Evolutionary conservation across 2,888 invertebrate genomes (phyloP).

Genomic region (Chloroclysta siterata): DNA sequence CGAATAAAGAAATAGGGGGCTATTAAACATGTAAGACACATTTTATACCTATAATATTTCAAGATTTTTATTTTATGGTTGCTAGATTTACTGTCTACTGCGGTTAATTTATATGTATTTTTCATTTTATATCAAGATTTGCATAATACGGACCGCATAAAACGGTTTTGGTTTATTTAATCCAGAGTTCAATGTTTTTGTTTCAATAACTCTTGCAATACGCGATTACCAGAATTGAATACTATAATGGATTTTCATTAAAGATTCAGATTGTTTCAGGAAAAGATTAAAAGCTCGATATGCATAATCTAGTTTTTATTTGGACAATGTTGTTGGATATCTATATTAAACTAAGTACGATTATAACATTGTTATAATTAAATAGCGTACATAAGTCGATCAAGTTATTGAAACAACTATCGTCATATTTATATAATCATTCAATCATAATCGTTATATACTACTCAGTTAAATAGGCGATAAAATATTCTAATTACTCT

Average conservation of each 20-base stretch:
- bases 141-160: conserved; percentile 56
- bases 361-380: neutral
- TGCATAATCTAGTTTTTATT: no score
- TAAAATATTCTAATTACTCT: conserved; percentile 30
- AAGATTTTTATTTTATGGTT: conserved; percentile 68
- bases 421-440: conserved; percentile 10
- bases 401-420: conserved; percentile 12
- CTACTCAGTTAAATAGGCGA: conserved; percentile 21
- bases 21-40: conserved; percentile 68
- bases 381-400: neutral
- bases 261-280: no score
- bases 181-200: conserved; percentile 13
- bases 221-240: no score
- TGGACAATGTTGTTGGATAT: no score
- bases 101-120: conserved; percentile 59
- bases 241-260: no score
- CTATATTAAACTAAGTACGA: no score
- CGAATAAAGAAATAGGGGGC: conserved; percentile 66
- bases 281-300: no score
- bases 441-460: conserved; percentile 24
- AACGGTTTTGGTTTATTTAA: conserved; percentile 36
- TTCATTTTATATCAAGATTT: conserved; percentile 59
- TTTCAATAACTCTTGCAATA: neutral
- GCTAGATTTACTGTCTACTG: conserved; percentile 66
- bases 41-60: conserved; percentile 70